A percentile compares a stretch with the other conserved stretches of the same genome.
These are phyloP conservation scores for Saguinus midas DNA, from an alignment of 2,113 vertebrate genomes.

Conservation along the genomic window DNA sequence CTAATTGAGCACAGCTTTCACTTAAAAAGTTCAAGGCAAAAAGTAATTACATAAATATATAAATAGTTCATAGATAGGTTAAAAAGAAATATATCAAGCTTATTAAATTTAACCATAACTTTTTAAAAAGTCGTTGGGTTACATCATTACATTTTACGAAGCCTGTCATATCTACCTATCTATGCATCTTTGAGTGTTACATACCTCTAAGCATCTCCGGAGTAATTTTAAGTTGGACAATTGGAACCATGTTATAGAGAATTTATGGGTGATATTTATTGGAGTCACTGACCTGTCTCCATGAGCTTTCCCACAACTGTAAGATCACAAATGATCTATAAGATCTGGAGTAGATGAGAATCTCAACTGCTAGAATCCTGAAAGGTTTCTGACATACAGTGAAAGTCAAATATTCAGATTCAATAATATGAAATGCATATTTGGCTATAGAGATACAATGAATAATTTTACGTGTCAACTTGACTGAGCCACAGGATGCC, in stretches of 20 bases:
- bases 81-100: background rate
- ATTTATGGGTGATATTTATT: background rate
- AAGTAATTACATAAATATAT: background rate
- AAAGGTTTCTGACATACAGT: background rate
- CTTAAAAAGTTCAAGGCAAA: background rate
- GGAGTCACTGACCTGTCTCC: background rate
- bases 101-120: background rate
- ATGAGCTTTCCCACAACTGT: background rate
- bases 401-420: background rate
- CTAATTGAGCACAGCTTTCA: background rate
- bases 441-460: background rate
- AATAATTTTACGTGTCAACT: background rate
- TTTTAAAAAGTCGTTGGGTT: background rate
- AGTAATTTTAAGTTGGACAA: slow-evolving; percentile 37
- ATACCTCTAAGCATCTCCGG: background rate
- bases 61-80: background rate
- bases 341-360: background rate
- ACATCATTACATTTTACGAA: background rate
- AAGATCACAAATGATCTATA: background rate
- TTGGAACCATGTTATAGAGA: slow-evolving; percentile 10
- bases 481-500: background rate
- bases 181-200: background rate
- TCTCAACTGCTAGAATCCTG: background rate
- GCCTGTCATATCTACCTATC: background rate
- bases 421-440: background rate